phyloP scores from a whole-genome alignment of 2,797 vertebrate genomes.

The Moxostoma hubbsi region DNA sequence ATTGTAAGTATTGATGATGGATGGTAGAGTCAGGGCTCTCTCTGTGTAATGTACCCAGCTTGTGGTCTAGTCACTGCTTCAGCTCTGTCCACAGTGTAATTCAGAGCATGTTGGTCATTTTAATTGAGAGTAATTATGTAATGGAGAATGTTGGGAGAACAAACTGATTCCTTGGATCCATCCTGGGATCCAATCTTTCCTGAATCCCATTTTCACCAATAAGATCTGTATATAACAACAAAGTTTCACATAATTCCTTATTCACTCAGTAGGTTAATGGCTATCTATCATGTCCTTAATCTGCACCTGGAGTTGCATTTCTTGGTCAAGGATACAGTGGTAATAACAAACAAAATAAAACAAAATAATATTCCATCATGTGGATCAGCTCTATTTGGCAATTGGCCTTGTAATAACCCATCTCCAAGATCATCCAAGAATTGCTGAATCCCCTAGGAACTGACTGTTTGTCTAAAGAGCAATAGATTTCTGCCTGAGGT shows the following conservation, averaged over 20 bases:
- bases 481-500: constrained; percentile 4
- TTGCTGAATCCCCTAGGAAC: neutral
- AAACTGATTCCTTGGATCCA: neutral
- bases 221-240: neutral
- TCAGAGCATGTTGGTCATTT: constrained; percentile 1
- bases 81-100: neutral
- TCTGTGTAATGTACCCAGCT: constrained; percentile 36
- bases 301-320: no score
- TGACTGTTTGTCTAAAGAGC: neutral
- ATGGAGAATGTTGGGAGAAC: neutral
- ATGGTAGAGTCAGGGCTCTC: constrained; percentile 23
- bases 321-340: no score
- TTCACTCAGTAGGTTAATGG: no score
- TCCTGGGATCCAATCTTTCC: neutral
- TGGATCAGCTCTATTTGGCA: neutral
- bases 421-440: neutral
- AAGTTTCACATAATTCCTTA: neutral
- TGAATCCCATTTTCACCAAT: neutral
- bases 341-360: no score
- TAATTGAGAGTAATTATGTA: constrained; percentile 6
- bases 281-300: no score
- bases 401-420: constrained; percentile 7
- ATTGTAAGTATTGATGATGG: constrained; percentile 30
- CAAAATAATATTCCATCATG: no score
- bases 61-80: constrained; percentile 21